Percentiles rank a stretch among this genome's conserved stretches.
These are phyloP conservation scores for Epinotia demarniana DNA, from an alignment of 2,888 invertebrate species.

Conservation along the genomic window DNA sequence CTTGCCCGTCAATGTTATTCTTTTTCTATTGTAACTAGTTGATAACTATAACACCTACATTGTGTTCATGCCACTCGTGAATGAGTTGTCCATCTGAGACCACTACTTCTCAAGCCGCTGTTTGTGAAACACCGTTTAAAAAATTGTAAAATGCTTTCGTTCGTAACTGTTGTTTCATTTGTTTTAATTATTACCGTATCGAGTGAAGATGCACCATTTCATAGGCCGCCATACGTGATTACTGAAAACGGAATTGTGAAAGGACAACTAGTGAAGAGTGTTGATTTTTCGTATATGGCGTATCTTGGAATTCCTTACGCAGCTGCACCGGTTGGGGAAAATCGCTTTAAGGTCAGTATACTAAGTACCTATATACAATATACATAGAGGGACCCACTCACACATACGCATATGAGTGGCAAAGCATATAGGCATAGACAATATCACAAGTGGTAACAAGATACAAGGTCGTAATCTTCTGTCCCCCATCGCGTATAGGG, in stretches of 20 bases:
- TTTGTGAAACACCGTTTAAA: too few species aligned
- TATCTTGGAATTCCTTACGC: slow-evolving; percentile 61
- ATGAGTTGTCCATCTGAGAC: background rate
- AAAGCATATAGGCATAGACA: too few species aligned
- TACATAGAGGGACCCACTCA: too few species aligned
- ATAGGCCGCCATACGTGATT: background rate
- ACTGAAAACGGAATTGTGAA: slow-evolving; percentile 52
- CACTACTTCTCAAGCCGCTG: background rate
- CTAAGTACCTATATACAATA: too few species aligned
- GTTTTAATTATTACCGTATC: background rate
- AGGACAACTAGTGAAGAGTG: slow-evolving; percentile 51
- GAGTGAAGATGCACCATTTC: background rate
- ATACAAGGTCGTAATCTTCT: too few species aligned
- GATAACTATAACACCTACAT: background rate
- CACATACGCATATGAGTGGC: too few species aligned
- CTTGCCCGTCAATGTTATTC: background rate
- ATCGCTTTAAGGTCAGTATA: slow-evolving; percentile 54
- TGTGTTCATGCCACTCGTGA: background rate
- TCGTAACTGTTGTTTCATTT: background rate
- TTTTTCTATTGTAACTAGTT: background rate
- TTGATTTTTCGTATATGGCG: slow-evolving; percentile 50
- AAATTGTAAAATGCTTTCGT: background rate
- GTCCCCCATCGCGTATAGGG: too few species aligned
- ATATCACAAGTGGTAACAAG: too few species aligned
- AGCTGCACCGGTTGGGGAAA: slow-evolving; percentile 51